phyloP scores from a whole-genome alignment of 2,797 vertebrate genomes.

The Masticophis lateralis region DNA sequence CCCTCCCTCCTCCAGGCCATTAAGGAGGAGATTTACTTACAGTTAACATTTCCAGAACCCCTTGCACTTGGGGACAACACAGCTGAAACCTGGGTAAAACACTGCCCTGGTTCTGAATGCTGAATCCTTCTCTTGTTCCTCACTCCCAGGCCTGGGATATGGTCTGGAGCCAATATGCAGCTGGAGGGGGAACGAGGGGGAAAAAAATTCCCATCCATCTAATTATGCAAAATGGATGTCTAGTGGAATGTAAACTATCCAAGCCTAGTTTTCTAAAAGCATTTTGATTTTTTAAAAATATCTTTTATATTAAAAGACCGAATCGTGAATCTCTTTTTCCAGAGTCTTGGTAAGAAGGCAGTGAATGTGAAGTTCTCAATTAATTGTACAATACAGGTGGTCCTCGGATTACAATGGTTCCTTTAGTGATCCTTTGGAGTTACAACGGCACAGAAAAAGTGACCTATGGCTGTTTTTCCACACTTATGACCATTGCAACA shows the following conservation, averaged over 20 bases:
- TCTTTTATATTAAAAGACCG: background rate
- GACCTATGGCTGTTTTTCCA: background rate
- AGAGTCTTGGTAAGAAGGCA: background rate
- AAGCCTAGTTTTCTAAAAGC: background rate
- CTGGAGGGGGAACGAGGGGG: background rate
- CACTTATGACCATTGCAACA: background rate
- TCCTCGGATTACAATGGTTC: background rate
- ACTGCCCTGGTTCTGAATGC: background rate
- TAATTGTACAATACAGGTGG: background rate
- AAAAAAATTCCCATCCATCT: background rate
- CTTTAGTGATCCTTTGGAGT: background rate
- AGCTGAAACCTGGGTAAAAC: constrained; percentile 29
- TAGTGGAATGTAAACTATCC: background rate
- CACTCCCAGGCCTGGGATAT: background rate
- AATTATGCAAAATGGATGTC: background rate
- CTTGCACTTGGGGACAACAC: constrained; percentile 27
- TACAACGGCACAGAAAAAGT: background rate
- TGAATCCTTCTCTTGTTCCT: constrained; percentile 7
- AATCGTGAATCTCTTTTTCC: background rate
- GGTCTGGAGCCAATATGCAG: background rate
- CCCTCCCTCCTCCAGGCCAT: constrained; percentile 14
- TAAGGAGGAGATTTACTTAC: constrained; percentile 46
- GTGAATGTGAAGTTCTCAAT: no score
- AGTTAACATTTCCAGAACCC: constrained; percentile 28
- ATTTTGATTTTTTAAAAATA: background rate